Evolutionary conservation across 2,113 vertebrate genomes (phyloP), one percentile per base, ranked within the genome.

Genomic region (Eptatretus burgeri): DNA sequence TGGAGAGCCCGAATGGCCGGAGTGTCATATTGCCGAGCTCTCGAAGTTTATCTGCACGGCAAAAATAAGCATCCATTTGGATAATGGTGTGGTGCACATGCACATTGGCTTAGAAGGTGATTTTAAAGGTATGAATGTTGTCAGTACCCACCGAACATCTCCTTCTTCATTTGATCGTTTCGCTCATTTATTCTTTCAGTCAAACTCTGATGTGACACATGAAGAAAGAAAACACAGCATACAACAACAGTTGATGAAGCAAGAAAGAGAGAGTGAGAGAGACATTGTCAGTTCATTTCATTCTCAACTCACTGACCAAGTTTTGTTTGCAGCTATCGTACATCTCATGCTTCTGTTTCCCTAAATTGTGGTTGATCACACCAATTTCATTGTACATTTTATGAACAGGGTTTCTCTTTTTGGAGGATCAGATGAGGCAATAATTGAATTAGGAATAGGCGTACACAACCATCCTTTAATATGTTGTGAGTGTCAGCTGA

Each of bases 1-100:
- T 96, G 10, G 91, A 96, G 63, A 96, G 81, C 66, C 91, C 91
- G 62, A 96, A 95, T 9, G 85, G 91, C 18, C 86, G 80, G 64
- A 96, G 79, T 67, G 93, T 73, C 77, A 95, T 71, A 74, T 96
- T 91, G 41, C 91, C 91, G 68, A 95, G 75, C 72, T 95, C 88
- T 75, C 93, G 94, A 68, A 96, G 78, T 70, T 93, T 95, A 73
- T 81, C 91, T 96, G 67, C 56, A 64, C 69, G 2, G 66, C 50
- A 71, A 67, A 67, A 69, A 69, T 63, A 63, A 17, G 41, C 13
- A 49, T 50, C 49, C 49, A n/a, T n/a, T 27, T 14, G 5, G 11
- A 27, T 5, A 12, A 50, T 64, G 63, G 18, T 17, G 50, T 64
- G 13, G 52, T 19, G 18, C 12, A 20, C 50, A 64, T n/a, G n/a